Percentiles rank a stretch among this genome's conserved stretches.
phyloP scores from a whole-genome alignment of 2,797 vertebrate genomes.

The Allobates femoralis region DNA sequence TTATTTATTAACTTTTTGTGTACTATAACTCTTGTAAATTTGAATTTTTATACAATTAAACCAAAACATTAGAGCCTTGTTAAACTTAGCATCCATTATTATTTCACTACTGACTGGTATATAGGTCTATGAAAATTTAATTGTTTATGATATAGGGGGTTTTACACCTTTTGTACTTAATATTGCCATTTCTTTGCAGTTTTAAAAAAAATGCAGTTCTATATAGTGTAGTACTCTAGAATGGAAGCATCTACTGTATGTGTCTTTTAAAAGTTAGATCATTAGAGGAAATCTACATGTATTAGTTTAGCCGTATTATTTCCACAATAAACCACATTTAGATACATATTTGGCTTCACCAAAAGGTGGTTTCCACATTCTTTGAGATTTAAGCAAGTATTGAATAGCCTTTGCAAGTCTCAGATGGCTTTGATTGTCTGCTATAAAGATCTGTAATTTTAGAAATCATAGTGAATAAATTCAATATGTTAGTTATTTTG shows the following conservation, averaged over 20 bases:
- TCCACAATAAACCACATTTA: not conserved
- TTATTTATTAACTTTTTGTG: too few relatives aligned
- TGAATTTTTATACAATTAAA: too few relatives aligned
- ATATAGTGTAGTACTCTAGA: too few relatives aligned
- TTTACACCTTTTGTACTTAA: too few relatives aligned
- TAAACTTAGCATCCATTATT: too few relatives aligned
- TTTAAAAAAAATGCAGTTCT: too few relatives aligned
- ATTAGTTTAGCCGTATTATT: not conserved
- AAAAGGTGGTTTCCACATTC: not conserved
- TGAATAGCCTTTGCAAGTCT: not conserved
- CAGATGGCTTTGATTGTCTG: slow-evolving; percentile 10
- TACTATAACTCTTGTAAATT: too few relatives aligned
- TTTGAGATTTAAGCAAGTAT: not conserved
- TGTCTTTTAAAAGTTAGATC: not conserved
- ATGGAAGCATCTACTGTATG: not conserved
- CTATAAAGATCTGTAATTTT: slow-evolving; percentile 20
- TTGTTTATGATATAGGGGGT: too few relatives aligned
- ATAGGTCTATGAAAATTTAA: too few relatives aligned
- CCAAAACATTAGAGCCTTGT: too few relatives aligned
- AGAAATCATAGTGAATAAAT: slow-evolving; percentile 24
- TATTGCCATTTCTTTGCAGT: too few relatives aligned
- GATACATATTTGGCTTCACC: not conserved
- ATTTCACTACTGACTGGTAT: too few relatives aligned
- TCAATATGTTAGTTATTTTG: slow-evolving; percentile 27
- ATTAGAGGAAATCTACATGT: not conserved